These are phyloP conservation scores for Artemia franciscana DNA, from an alignment of 1,140 invertebrate species.

Conservation along the genomic window DNA sequence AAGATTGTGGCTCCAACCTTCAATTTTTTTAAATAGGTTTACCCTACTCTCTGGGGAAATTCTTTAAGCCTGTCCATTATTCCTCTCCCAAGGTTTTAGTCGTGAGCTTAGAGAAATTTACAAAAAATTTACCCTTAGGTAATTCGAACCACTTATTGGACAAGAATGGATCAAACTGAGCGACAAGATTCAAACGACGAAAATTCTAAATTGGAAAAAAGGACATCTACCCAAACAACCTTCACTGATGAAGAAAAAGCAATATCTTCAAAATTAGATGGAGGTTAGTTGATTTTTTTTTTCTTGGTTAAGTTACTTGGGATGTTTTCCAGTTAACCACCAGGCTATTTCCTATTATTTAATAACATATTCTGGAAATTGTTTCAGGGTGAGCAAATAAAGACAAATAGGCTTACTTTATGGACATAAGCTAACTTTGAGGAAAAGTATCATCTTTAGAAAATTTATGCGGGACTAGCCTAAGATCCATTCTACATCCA, in stretches of 20 bases:
- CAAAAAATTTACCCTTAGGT: no score
- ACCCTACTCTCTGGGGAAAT: no score
- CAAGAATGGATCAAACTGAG: neutral
- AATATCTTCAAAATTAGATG: neutral
- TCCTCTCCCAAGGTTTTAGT: no score
- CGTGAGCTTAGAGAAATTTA: no score
- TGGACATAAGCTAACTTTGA: neutral
- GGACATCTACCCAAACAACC: neutral
- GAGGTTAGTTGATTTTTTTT: neutral
- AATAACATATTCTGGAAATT: neutral
- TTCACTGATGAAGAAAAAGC: neutral
- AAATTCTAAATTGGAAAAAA: neutral
- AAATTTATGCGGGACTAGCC: no score
- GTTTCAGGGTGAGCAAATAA: neutral
- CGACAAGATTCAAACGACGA: neutral
- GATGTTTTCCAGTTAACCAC: no score
- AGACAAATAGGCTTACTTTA: neutral
- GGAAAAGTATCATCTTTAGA: neutral
- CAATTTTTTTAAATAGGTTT: no score
- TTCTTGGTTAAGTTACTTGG: neutral
- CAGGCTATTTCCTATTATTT: no score
- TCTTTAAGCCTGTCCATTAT: no score
- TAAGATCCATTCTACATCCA: no score
- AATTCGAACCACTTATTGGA: neutral
- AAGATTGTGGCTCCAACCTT: no score